Evolutionary conservation across 2,797 vertebrate species (phyloP), one percentile per base, ranked within the genome.

Genomic region (Xiphophorus birchmanni): DNA sequence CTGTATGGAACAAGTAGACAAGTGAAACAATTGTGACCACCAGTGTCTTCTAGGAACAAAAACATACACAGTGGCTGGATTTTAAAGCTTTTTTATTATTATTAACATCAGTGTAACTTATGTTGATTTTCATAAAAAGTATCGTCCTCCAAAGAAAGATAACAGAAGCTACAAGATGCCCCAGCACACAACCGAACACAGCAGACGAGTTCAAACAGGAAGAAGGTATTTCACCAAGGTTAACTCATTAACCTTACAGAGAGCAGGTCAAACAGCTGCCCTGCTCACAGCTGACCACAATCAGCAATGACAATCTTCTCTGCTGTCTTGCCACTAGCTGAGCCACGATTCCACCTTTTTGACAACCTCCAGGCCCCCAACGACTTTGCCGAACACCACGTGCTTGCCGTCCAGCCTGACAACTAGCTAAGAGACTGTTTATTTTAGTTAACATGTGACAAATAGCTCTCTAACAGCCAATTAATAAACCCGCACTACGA

Each of bases 341-440:
- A 93, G 45, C 98, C 98, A 0, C 1, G 56, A 73, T 77, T 98
- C 97, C 50, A 99, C 95, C 23, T 60, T 73, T n/a, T 93, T 88
- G 90, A 99, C 94, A 2, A 98, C 86, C 0, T 95, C 89, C 2
- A 94, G 77, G 5, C 98, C 97, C 0, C 97, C 96, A 54, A 97
- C 95, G 3, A 99, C 96, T 0, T 52, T 91, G 73, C 98, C 97
- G 0, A 98, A 98, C 84, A 99, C 98, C 75, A 99, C 97, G 0
- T 98, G 97, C 78, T 98, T 98, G 74, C 97, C 97, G 79, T 99
- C 95, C 87, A 99, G 95, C 97, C 98, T 99, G 87, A 54, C 77
- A 48, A 35, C 65, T 35, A 40, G 12, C 45, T 13, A 5, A 48
- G 47, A 47, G 35, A 42, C 3, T 2, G 48, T 12, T 75, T 75